Evolutionary conservation across 2,113 vertebrate species (phyloP), one percentile per base, ranked within the genome.

Genomic region (Callocephalon fimbriatum): DNA sequence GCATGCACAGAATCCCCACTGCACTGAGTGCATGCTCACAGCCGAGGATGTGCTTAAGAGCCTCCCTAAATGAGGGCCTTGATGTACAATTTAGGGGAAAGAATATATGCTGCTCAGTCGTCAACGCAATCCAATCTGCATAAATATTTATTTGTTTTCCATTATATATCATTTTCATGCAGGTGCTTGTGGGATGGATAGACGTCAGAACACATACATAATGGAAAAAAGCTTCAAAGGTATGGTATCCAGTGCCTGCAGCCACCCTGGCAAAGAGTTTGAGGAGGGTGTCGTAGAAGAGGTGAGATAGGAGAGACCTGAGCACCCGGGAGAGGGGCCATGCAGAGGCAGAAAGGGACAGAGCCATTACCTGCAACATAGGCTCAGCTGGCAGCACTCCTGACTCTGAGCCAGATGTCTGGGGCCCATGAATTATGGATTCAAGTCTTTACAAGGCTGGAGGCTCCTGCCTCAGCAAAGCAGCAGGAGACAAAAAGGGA

Each of bases 141-240:
- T 96, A 92, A 97, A 97, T 97, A 97, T 97, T 97, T 96, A 97
- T 97, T 96, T 97, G 92, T 98, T 97, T 98, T 96, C 97, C 97
- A 70, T 97, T 97, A 92, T 97, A 86, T 90, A 70, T 95, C 94
- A 93, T 97, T 97, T 97, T 95, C 74, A 75, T 97, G 84, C 98
- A 99, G 99, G 99, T 91, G 98, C 98, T 88, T 99, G 98, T 98
- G 98, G 98, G 97, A 97, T 99, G 96, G 99, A 99, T 86, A 98
- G 99, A 97, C 98, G 98, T 59, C 98, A 98, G 98, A 99, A 99
- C 97, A 98, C 98, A 97, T 99, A 98, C 98, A 98, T 99, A 96
- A 97, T 99, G 98, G 99, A 99, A 98, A 99, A 99, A 95, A 95
- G 97, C 94, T 99, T 98, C 99, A 99, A 98, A 99, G 99, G 99